Evolutionary conservation across 2,888 invertebrate genomes (phyloP), one percentile per base, ranked within the genome.

Genomic region (Thymelicus sylvestris): DNA sequence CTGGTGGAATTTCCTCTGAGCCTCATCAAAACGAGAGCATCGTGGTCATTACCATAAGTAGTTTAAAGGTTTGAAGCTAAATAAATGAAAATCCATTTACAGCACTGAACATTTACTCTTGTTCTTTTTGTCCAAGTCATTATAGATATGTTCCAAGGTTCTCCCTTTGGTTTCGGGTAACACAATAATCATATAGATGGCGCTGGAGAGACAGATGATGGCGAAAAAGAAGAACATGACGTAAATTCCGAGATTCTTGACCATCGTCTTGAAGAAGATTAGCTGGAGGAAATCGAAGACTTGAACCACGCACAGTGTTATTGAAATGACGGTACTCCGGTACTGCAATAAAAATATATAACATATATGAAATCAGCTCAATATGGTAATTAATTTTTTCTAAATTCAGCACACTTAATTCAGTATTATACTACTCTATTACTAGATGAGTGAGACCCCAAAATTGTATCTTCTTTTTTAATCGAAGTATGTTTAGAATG

Each of bases 221-320:
- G 87, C 88, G 50, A 87, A 91, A 75, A 87, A 85, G 78, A 83
- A 91, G 75, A 91, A 91, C 0, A 88, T 81, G 0, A 82, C 83
- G 72, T 90, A 83, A 2, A 84, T 78, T 0, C 92, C 91, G 0
- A 89, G 77, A 0, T 82, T 66, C 1, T 79, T 86, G 0, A 86
- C 85, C 0, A 92, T 67, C 0, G 90, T 85, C 65, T 89, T 90
- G 81, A 91, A 92, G 80, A 91, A 88, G 15, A 89, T 73, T 73
- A 88, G 82, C 77, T 91, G 90, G 0, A 89, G 24, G 76, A 52
- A 52, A n/a, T 52, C 65, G 7, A 80, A 59, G 64, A 81, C 78
- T 52, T 80, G 79, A 0, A 78, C 71, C 0, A 76, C n/a, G 10
- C 78, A 76, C 76, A 80, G 78, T 1, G 80, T 79, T 0, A 78